Percentiles rank a stretch among this genome's conserved stretches.
These are phyloP conservation scores for Neodiprion fabricii DNA, from an alignment of 1,140 invertebrate species.

Conservation along the genomic window DNA sequence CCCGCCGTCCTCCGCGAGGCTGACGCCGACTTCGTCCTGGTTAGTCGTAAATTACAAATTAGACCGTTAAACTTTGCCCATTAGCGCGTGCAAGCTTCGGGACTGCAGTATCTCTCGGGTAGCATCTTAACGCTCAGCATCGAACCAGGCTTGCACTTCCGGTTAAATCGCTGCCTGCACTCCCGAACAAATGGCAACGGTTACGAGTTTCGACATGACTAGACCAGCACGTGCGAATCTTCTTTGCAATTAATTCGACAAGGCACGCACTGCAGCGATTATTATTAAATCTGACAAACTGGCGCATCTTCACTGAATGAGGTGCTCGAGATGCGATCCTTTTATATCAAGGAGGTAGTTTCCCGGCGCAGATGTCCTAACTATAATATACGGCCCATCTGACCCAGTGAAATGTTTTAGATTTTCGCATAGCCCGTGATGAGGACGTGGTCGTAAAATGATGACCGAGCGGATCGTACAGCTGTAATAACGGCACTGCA, in stretches of 20 bases:
- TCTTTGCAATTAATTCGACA: no score
- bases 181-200: no score
- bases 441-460: not conserved
- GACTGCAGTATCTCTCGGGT: slow-evolving; percentile 26
- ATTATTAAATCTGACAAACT: no score
- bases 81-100: slow-evolving; percentile 34
- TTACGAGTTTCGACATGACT: no score
- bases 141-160: not conserved
- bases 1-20: slow-evolving; percentile 1
- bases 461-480: not conserved
- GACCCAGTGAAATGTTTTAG: not conserved
- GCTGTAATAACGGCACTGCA: not conserved
- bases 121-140: slow-evolving; percentile 27
- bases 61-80: slow-evolving; percentile 39
- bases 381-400: not conserved
- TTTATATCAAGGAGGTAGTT: no score
- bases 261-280: no score
- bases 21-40: not conserved
- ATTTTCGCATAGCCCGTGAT: not conserved
- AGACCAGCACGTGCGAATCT: no score
- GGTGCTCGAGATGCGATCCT: no score
- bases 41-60: slow-evolving; percentile 46
- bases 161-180: not conserved
- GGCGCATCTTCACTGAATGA: no score
- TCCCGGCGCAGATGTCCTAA: no score